Base-by-base conservation (phyloP, 2,888 invertebrate genomes). In the Neoitamus cyanurus region DNA sequence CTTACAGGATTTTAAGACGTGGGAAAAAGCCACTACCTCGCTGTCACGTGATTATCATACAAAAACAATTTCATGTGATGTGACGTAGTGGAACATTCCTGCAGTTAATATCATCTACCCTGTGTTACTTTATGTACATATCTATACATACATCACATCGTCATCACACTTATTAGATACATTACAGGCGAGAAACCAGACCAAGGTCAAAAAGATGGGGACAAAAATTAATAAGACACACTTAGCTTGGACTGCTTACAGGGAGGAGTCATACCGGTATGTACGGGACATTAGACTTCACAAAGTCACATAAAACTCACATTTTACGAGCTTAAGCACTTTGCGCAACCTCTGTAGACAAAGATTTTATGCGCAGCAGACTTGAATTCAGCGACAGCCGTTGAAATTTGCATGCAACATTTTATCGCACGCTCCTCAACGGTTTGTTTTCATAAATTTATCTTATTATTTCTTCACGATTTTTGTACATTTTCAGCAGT, bases 1-100 rank as follows among this genome's bases (percentile, higher is more conserved):
- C 11, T 37, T 82, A 5, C 80, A 84, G 36, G 85, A 46, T 69
- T 84, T 85, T 70, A 83, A 83, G 87, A 86, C 87, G 86, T 87
- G 90, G 90, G 89, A 89, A 89, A 88, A 87, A 88, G 90, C 90
- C 89, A 90, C 90, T 90, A 90, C 90, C 90, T 90, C 88, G 88
- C 89, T 88, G 88, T 89, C 90, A 90, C 90, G 89, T 90, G 90
- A 88, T 90, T 87, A 83, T 73, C 85, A 86, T 84, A 85, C 69
- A 86, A 85, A 87, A 84, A 86, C 88, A 88, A 89, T 85, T 88
- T 89, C 90, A 89, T 90, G 90, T 90, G 90, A 90, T 90, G 90
- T 90, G 90, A 90, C 90, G 90, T 90, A 90, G 90, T 90, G 90
- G 90, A 90, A 90, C 89, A 90, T 89, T 89, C 88, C 90, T 88